Evolutionary conservation across 23 tunicate genomes (phyloP).

Genomic region (Diplosoma virens): DNA sequence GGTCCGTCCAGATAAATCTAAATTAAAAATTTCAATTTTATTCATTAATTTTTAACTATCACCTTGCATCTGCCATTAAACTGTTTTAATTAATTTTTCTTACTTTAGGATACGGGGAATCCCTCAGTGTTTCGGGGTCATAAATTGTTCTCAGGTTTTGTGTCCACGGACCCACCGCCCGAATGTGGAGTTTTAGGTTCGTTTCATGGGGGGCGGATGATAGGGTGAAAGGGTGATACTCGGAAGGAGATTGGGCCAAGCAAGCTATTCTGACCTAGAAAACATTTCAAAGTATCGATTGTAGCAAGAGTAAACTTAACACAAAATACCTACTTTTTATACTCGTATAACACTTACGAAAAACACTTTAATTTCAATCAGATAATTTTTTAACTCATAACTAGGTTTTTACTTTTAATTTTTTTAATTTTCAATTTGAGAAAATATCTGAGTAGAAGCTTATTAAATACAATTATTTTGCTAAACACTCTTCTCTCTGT

Average conservation of each 20-base stretch:
- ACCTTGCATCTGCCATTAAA: neutral
- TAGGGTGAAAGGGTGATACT: slow-evolving; percentile 95
- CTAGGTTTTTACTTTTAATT: no score
- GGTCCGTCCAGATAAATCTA: slow-evolving; percentile 97
- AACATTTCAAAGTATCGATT: no score
- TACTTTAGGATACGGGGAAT: slow-evolving; percentile 80
- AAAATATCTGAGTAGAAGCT: no score
- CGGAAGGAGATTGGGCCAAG: slow-evolving; percentile 68
- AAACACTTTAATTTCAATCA: no score
- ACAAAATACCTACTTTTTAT: no score
- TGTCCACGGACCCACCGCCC: slow-evolving; percentile 99
- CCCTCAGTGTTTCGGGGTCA: slow-evolving; percentile 46
- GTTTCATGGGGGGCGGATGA: slow-evolving; percentile 90
- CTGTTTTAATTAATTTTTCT: neutral
- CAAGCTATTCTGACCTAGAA: slow-evolving; percentile 87
- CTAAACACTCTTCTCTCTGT: no score
- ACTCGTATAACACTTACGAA: no score
- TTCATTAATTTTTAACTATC: neutral
- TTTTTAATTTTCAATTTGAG: no score
- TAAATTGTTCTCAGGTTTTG: slow-evolving; percentile 60
- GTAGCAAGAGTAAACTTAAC: no score
- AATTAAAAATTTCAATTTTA: neutral
- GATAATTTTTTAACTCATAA: no score
- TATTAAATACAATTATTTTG: no score
- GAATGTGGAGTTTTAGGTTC: slow-evolving; percentile 70